Evolutionary conservation across 2,113 vertebrate genomes (phyloP).

Genomic region (Pollachius pollachius): DNA sequence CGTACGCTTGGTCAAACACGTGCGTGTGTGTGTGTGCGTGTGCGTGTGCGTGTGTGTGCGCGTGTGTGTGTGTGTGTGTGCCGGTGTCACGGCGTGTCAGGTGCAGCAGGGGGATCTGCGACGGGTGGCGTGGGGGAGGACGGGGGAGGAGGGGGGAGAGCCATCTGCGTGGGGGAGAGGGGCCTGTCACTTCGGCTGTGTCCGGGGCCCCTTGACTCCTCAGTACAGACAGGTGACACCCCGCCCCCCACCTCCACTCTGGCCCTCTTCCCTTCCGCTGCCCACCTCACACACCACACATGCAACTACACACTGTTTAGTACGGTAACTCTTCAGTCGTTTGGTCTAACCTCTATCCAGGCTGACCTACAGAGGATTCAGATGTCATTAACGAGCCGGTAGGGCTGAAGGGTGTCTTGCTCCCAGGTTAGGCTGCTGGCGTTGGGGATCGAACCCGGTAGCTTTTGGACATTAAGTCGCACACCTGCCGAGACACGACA

Average conservation of each 20-base stretch:
- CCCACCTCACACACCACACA: conserved; percentile 42
- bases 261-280: conserved; percentile 66
- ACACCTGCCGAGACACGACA: conserved; percentile 20
- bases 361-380: too few relatives aligned
- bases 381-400: too few relatives aligned
- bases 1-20: conserved; percentile 11
- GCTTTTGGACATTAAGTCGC: conserved; percentile 11
- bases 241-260: conserved; percentile 80
- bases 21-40: conserved; percentile 21
- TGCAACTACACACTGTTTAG: conserved; percentile 4
- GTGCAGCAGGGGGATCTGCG: conserved; percentile 33
- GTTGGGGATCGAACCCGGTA: too few relatives aligned
- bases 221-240: conserved; percentile 89
- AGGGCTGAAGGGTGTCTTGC: too few relatives aligned
- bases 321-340: too few relatives aligned
- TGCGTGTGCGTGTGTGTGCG: conserved; percentile 17
- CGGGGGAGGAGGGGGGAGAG: conserved; percentile 59
- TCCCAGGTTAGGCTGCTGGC: too few relatives aligned
- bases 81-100: background rate
- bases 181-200: conserved; percentile 90
- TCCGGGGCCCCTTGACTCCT: conserved; percentile 75
- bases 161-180: conserved; percentile 84
- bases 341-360: too few relatives aligned
- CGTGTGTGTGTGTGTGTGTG: too few relatives aligned
- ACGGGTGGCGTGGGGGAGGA: conserved; percentile 70